These are phyloP conservation scores for Danio jaintianensis DNA, from an alignment of 2,797 vertebrate species.

Conservation along the genomic window DNA sequence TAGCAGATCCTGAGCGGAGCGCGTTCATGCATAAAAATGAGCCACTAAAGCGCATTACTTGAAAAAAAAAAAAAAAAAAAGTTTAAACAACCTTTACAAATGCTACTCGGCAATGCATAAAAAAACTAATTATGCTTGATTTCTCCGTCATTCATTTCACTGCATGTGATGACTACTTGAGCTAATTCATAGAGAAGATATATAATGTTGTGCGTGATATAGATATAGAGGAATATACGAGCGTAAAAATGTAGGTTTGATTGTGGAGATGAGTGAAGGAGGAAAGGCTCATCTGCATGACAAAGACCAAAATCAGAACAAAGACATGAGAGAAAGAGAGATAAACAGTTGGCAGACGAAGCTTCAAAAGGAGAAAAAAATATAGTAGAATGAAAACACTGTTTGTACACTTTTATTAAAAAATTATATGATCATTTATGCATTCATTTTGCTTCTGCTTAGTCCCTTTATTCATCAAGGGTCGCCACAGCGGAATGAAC, in stretches of 20 bases:
- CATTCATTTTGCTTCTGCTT: no score
- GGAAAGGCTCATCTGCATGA: slow-evolving; percentile 22
- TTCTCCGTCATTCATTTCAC: background rate
- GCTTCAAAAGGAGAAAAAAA: no score
- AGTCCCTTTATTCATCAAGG: no score
- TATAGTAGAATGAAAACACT: no score
- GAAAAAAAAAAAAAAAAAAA: background rate
- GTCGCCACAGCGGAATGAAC: no score
- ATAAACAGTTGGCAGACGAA: background rate
- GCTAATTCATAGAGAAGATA: no score
- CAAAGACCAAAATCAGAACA: slow-evolving; percentile 4
- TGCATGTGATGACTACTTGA: background rate
- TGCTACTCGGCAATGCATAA: slow-evolving; percentile 12
- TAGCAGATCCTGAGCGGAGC: background rate
- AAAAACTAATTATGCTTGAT: slow-evolving; percentile 5
- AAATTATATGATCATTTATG: no score
- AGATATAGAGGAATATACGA: no score
- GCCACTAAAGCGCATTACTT: background rate
- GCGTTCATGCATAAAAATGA: slow-evolving; percentile 16
- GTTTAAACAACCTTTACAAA: slow-evolving; percentile 22
- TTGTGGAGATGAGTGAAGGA: background rate
- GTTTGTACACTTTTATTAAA: no score
- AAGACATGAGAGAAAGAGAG: background rate
- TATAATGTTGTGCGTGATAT: no score
- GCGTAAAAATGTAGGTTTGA: background rate